Evolutionary conservation across 2,888 invertebrate species (phyloP).

Genomic region (Proisotoma minuta): DNA sequence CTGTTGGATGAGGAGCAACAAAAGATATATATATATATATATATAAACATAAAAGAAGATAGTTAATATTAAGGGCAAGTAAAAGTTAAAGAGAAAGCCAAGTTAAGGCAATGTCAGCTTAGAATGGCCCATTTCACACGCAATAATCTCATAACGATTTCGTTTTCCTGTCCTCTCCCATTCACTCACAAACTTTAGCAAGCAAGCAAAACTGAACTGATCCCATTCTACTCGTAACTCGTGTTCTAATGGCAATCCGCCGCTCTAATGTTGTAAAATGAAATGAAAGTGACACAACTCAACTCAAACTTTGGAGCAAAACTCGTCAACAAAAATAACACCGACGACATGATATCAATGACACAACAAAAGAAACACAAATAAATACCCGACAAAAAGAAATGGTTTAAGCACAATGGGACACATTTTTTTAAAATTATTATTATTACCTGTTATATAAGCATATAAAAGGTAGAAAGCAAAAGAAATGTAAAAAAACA

Average conservation of each 20-base stretch:
- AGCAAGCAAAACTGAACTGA: neutral
- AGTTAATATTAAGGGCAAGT: constrained; percentile 38
- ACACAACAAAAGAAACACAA: too few relatives aligned
- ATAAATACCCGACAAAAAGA: too few relatives aligned
- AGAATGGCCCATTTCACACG: constrained; percentile 47
- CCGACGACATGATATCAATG: too few relatives aligned
- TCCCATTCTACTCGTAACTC: constrained; percentile 25
- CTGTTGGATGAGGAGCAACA: too few relatives aligned
- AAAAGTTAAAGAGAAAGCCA: constrained; percentile 40
- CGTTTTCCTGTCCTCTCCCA: constrained; percentile 18
- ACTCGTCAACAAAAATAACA: too few relatives aligned
- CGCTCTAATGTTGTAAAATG: constrained; percentile 3
- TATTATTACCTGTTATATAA: too few relatives aligned
- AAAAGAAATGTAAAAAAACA: too few relatives aligned
- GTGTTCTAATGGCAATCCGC: constrained; percentile 10
- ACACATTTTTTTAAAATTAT: too few relatives aligned
- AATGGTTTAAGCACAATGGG: too few relatives aligned
- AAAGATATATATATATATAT: too few relatives aligned
- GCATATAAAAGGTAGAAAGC: too few relatives aligned
- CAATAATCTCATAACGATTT: constrained; percentile 45
- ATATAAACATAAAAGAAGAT: too few relatives aligned
- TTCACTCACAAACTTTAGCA: neutral
- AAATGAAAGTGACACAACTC: constrained; percentile 1
- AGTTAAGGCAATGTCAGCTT: constrained; percentile 45
- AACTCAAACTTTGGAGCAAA: neutral